Base-by-base conservation (phyloP, 1,140 invertebrate genomes). In the Xylocopa sonorina region DNA sequence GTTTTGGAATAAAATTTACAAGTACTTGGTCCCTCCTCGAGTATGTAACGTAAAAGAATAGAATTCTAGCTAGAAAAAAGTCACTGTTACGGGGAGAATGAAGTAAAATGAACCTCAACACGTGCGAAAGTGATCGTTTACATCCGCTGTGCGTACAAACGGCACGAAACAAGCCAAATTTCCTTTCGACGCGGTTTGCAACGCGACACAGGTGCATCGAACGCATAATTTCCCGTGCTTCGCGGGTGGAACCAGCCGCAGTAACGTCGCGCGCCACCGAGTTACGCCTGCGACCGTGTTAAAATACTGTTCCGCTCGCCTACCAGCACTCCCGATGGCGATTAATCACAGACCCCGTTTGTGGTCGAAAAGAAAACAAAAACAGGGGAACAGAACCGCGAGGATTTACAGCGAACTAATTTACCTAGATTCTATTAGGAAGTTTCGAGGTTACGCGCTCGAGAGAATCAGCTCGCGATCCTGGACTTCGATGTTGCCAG, bases 211-310 rank as follows among this genome's bases (percentile, higher is more conserved):
- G 18, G 38, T 53, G 48, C 66, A 38, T 9, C 24, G 48, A 4
- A 18, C 6, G 10, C 24, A 66, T 53, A 75, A 75, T 66, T 75
- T 75, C n/a, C 48, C n/a, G 0, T 2, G 43, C 14, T 73, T 53
- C 60, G 41, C 29, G 41, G 21, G 6, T 14, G 29, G 24, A 16
- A 43, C 21, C 21, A 2, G 21, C 51, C 34, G 38, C 68, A 38
- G 57, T 57, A 71, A 57, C 46, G 43, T 41, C 46, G 32, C 5
- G 16, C 29, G 14, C 32, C 58, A 10, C n/a, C 58, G 18, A 74
- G 63, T 63, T 74, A 75, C 21, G 32, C 48, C 46, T 21, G 72
- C 24, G 41, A 64, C 53, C 53, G 72, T 51, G 48, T 46, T 43
- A 41, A 43, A 75, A 75, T 32, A 41, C 32, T 27, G n/a, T n/a